Evolutionary conservation across 1,140 invertebrate species (phyloP).

Genomic region (Archivesica marissinica): DNA sequence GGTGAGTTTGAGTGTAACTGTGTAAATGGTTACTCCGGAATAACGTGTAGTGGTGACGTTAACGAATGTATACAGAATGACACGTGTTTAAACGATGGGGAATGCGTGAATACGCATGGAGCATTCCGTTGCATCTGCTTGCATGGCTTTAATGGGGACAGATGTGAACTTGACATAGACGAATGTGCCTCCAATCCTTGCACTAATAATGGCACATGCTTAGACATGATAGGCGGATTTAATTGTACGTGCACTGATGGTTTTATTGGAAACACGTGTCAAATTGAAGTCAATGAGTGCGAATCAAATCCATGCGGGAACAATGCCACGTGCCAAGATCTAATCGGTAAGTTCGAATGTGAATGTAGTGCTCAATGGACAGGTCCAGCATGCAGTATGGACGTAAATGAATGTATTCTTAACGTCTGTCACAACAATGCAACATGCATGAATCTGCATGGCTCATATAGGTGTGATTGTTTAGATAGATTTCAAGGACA

Average conservation of each 20-base stretch:
- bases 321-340: not conserved
- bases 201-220: constrained; percentile 77
- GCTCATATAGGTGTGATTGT: constrained; percentile 64
- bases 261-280: constrained; percentile 84
- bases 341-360: constrained; percentile 84
- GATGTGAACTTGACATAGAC: constrained; percentile 6
- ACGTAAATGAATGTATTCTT: constrained; percentile 95
- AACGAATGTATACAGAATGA: constrained; percentile 24
- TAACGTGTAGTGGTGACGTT: constrained; percentile 85
- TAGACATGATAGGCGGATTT: constrained; percentile 78
- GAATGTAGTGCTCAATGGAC: constrained; percentile 90
- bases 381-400: constrained; percentile 94
- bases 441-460: constrained; percentile 92
- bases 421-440: constrained; percentile 95
- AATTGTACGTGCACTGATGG: not conserved
- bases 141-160: not conserved
- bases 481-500: constrained; percentile 96
- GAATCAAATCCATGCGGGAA: constrained; percentile 59
- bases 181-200: constrained; percentile 39
- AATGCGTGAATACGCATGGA: constrained; percentile 35
- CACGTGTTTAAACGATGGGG: constrained; percentile 54
- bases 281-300: constrained; percentile 89
- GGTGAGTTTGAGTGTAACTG: constrained; percentile 96
- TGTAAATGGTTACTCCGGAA: constrained; percentile 88
- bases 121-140: not conserved